phyloP scores from a whole-genome alignment of 2,888 invertebrate species.

The Drosophila testacea region DNA sequence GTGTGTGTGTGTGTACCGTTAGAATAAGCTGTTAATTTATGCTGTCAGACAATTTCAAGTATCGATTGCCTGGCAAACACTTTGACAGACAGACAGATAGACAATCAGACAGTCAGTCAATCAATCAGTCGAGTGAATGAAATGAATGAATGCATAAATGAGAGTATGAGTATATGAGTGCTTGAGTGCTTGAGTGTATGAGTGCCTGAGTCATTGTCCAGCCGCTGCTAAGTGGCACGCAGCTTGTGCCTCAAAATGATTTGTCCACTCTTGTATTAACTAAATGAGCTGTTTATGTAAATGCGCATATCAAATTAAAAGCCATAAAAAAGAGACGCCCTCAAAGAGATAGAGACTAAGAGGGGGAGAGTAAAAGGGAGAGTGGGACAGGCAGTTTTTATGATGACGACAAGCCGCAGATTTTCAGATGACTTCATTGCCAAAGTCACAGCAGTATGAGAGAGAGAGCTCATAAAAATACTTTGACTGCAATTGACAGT shows the following conservation, averaged over 20 bases:
- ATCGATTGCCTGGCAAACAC: constrained; percentile 35
- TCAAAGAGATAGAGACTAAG: constrained; percentile 1
- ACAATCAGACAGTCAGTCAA: constrained; percentile 7
- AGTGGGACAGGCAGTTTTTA: constrained; percentile 35
- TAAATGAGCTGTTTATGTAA: constrained; percentile 78
- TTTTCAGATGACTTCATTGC: constrained; percentile 68
- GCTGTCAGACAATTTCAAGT: constrained; percentile 36
- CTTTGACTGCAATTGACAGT: constrained; percentile 60
- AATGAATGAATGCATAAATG: constrained; percentile 7
- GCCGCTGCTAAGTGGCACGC: constrained; percentile 4
- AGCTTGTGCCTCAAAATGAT: constrained; percentile 48
- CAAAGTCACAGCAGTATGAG: constrained; percentile 1
- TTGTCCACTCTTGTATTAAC: constrained; percentile 68
- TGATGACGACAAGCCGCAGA: constrained; percentile 63
- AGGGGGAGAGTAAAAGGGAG: not conserved
- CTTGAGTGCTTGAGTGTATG: not conserved
- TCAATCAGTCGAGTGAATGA: constrained; percentile 1
- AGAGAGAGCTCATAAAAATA: constrained; percentile 55
- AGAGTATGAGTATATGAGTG: not conserved
- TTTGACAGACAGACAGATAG: constrained; percentile 5
- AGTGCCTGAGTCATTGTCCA: constrained; percentile 19
- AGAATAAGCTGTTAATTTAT: constrained; percentile 38
- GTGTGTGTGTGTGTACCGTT: constrained; percentile 1
- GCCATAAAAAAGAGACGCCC: constrained; percentile 63
- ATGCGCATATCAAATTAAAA: constrained; percentile 74